Base-by-base conservation (phyloP, 2,113 vertebrate genomes). In the human (Homo sapiens) region DNA sequence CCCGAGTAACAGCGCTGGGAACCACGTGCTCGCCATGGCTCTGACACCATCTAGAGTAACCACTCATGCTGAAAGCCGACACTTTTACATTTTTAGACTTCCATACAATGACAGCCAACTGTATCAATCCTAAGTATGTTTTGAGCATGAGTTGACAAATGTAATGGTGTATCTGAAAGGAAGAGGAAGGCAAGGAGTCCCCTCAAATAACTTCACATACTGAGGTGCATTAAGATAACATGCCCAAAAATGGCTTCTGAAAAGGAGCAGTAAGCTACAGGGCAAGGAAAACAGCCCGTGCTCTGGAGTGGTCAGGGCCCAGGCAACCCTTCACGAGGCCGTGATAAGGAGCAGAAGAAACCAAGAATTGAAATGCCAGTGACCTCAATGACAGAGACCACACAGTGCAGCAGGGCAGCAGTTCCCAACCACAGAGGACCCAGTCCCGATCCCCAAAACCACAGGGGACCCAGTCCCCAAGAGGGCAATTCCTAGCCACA, bases 51-150 rank as follows among this genome's bases (percentile, higher is more conserved):
- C 68, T 6, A 4, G 32, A 35, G 25, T 3, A 64, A 30, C 16
- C 9, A 16, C 1, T 20, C 81, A 3, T 0, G 10, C 35, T 0
- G 1, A 75, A 27, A 66, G 70, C 23, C 90, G 2, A 4, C 32
- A 64, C 30, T 64, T 14, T 30, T 64, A 12, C 61, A 30, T 18
- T 13, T 8, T 70, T 16, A 18, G 23, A 55, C 16, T 2, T 64
- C 3, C 4, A 2, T 2, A 32, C 25, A 72, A 17, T n/a, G 43
- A 50, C 23, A 0, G 32, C 40, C n/a, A 45, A 18, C 9, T 22
- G 5, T 12, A 9, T 9, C n/a, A 70, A 6, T 5, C 12, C 10
- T 30, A 8, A 9, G 55, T 4, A 13, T 1, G 10, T 79, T 23
- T 52, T 2, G 4, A 50, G 83, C 50, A 2, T 5, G 35, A 45